Evolutionary conservation across 2,113 vertebrate species (phyloP), one percentile per base, ranked within the genome.

Genomic region (Lethenteron reissneri): DNA sequence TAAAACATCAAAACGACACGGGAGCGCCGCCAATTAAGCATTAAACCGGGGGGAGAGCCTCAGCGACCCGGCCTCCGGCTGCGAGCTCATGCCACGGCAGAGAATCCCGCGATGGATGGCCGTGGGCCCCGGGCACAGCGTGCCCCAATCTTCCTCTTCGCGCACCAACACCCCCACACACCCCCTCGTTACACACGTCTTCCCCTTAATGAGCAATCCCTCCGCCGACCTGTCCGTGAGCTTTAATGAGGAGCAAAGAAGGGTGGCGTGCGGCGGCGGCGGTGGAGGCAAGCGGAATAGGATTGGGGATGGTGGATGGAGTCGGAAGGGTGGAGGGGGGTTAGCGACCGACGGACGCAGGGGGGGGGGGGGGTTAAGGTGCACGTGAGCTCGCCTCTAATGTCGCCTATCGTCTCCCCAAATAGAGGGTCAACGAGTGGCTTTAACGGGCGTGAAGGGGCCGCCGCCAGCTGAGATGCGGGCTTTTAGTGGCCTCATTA

Each of bases 401-500:
- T 17, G n/a, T n/a, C 64, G 64, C 64, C 64, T 11, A 68, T 68
- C 64, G 41, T 68, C 64, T 68, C 21, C 21, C 21, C 64, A 68
- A 68, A 68, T 68, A n/a, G 25, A 68, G 64, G 64, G 64, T 68
- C 64, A 68, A 68, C 9, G n/a, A 25, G n/a, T 10, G 64, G 64
- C n/a, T 68, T 68, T 68, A 68, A 68, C n/a, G 64, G 64, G 64
- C 64, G n/a, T 68, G 64, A 68, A 68, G 25, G 21, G 64, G 25
- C 64, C 11, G 64, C 11, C 64, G n/a, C 64, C 64, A n/a, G 64
- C 64, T 21, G 64, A n/a, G n/a, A n/a, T 11, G 64, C 41, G 64
- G 64, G 64, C 64, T 68, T 68, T 68, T 68, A 68, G 64, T 17
- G n/a, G 64, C 64, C 64, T 68, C 21, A 68, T 68, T 68, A 68